phyloP scores from a whole-genome alignment of 2,113 vertebrate genomes.

The Ciconia stormi region DNA sequence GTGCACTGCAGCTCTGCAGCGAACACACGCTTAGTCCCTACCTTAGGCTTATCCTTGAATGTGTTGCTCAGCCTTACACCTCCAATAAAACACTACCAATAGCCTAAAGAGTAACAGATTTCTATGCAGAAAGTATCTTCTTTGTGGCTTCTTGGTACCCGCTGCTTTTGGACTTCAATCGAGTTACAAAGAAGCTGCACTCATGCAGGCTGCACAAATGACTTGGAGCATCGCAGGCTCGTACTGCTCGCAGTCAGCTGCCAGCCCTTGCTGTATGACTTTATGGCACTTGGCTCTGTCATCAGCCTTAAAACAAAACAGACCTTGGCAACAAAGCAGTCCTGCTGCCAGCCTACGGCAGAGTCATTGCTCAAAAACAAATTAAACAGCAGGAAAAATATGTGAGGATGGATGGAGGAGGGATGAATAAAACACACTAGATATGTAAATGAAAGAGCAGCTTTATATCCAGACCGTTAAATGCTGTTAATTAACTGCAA shows the following conservation, averaged over 20 bases:
- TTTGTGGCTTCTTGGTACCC: background rate
- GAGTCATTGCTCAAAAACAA: background rate
- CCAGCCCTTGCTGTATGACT: background rate
- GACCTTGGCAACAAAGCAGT: background rate
- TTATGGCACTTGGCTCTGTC: background rate
- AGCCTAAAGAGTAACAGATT: background rate
- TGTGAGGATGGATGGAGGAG: background rate
- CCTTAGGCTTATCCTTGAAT: background rate
- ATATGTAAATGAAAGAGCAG: conserved; percentile 4
- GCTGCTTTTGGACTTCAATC: background rate
- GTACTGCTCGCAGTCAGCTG: background rate
- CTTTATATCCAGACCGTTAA: background rate
- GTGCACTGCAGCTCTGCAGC: background rate
- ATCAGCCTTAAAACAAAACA: conserved; percentile 6
- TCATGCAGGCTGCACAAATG: background rate
- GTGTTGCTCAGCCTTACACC: background rate
- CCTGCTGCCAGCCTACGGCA: conserved; percentile 25
- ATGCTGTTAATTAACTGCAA: conserved; percentile 1
- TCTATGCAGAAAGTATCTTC: background rate
- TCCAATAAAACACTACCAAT: background rate
- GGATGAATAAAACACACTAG: background rate
- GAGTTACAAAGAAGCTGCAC: background rate
- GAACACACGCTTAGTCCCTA: background rate
- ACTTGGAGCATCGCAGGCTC: background rate
- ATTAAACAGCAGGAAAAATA: conserved; percentile 42